Conservation (phyloP, 2,888 invertebrate genomes). For the Vannuccia rotundouncinata region DNA sequence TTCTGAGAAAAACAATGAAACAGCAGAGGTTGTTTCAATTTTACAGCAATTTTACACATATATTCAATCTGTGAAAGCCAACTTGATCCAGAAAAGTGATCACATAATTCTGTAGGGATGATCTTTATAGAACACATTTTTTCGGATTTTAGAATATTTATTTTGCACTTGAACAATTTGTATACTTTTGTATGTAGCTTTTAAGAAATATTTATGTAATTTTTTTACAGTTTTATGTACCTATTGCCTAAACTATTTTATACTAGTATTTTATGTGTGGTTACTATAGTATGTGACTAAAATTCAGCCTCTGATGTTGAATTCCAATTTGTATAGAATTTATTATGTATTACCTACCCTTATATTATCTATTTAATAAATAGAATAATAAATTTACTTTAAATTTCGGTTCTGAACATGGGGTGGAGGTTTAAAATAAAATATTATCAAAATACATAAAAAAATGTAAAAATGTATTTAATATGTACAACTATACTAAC, state of each 20-base stretch:
- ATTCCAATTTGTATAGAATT: not conserved
- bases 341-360: not conserved
- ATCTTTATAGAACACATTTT: not conserved
- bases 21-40: not conserved
- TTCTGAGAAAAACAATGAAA: not conserved
- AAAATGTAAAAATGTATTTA: not conserved
- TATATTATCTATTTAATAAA: not conserved
- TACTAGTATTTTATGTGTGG: not conserved
- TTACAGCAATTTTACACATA: not conserved
- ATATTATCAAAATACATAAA: not conserved
- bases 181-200: not conserved
- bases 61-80: not conserved
- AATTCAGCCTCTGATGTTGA: not conserved
- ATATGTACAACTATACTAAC: not conserved
- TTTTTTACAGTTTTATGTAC: not conserved
- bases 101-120: not conserved
- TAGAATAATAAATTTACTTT: not conserved
- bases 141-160: not conserved
- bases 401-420: not conserved
- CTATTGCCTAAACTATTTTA: not conserved
- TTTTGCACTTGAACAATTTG: not conserved
- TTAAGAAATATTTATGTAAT: not conserved
- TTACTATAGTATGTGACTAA: not conserved
- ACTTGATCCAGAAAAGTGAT: not conserved
- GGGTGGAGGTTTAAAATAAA: not conserved